Base-by-base conservation (phyloP, 2,797 vertebrate genomes). In the Enteromius afrohamiltoni region DNA sequence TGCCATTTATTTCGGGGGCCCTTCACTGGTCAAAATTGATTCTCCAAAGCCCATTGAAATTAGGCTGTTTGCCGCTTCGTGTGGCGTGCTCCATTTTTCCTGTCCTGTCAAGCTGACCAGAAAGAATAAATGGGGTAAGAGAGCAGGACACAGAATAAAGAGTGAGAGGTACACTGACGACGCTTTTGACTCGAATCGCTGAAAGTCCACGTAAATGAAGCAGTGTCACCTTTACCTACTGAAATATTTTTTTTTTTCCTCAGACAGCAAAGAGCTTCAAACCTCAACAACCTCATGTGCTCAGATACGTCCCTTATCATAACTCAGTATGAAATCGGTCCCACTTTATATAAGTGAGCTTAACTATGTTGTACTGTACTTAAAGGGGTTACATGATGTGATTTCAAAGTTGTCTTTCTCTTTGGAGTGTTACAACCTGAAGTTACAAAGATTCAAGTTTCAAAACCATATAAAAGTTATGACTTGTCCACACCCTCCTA, bases 1-100 rank as follows among this genome's bases (percentile, higher is more conserved):
- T 86, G 85, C 90, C 87, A 92, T 94, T 93, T 93, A 90, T 93
- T 92, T 92, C 73, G 83, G 79, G 85, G 80, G 78, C 85, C 87
- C 88, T 87, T 90, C 88, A 86, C 88, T 78, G 85, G 89, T 88
- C 87, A 88, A 90, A 88, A 90, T 88, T 88, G 88, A 87, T 89
- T 91, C 82, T 82, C 81, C 34, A 55, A 86, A 81, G 87, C 85
- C 84, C 76, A 68, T 82, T 85, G 76, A 89, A 88, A 89, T 88
- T 70, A 90, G 87, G 73, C 68, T 77, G 85, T 89, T 86, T 86
- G 87, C 85, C 49, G 67, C 85, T 91, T 85, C 83, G 29, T 60
- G 55, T 70, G 86, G 77, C 74, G 55, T 76, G 37, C 78, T 73
- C 82, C 29, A 83, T 88, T 88, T 83, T 73, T 83, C 78, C 58